Base-by-base conservation (phyloP, 2,888 invertebrate genomes). In the Ferrisia virgata region DNA sequence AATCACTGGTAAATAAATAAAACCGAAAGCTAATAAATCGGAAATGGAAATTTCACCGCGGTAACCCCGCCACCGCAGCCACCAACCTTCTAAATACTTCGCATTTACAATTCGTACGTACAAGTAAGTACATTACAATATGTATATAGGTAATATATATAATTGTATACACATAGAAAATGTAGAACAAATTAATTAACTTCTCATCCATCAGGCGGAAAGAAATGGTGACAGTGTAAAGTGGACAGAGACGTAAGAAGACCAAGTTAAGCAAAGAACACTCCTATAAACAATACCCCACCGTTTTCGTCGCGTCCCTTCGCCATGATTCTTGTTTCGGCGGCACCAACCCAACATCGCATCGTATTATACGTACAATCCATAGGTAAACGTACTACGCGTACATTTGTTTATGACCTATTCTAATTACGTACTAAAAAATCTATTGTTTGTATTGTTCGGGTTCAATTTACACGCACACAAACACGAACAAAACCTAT, bases 401-500 rank as follows among this genome's bases (percentile, higher is more conserved):
- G 15, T 76, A 76, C 39, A 76, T 76, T 72, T 25, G 78, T 78
- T 72, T 79, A 79, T 81, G 81, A 81, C 81, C 53, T 81, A 81
- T 81, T 81, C 81, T 53, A 53, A 81, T 81, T 53, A 81, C 81
- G 81, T 33, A 53, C 53, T 53, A 47, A 81, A 81, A 33, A 81
- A 25, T 15, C 81, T 28, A 47, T 81, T 81, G 81, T 81, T 81
- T 81, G 58, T 53, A 53, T 81, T 81, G 81, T 81, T 40, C 80
- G n/a, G 15, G 28, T n/a, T n/a, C n/a, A n/a, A n/a, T n/a, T n/a
- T n/a, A n/a, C n/a, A n/a, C n/a, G n/a, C n/a, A n/a, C n/a, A n/a
- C n/a, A n/a, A n/a, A n/a, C n/a, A n/a, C n/a, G n/a, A 79, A 39
- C 79, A 18, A 40, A 15, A 43, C 13, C 43, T 36, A 39, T n/a